Conservation (phyloP, 2,113 vertebrate species). For the Pluvianellus socialis region DNA sequence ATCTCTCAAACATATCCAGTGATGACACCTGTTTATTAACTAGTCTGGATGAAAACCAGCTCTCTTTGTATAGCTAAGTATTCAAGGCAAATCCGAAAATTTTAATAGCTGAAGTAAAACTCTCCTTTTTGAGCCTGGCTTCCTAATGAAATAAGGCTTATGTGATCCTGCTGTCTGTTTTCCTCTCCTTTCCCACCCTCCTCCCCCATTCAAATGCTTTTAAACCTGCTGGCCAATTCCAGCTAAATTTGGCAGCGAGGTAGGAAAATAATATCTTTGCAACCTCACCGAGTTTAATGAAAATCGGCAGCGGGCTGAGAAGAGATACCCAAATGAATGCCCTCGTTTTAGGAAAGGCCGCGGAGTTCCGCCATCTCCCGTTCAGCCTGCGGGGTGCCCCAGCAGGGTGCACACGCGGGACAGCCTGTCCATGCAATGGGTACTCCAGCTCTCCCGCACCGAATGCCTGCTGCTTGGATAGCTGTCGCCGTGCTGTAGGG, state of each 20-base stretch:
- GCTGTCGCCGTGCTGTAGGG: not conserved
- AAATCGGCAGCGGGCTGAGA: not conserved
- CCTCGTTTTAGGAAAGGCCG: not conserved
- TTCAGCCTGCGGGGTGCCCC: not conserved
- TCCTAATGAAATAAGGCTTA: slow-evolving; percentile 39
- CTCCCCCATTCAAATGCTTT: slow-evolving; percentile 31
- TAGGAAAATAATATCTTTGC: slow-evolving; percentile 13
- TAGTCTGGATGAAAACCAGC: not conserved
- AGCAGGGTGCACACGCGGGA: not conserved
- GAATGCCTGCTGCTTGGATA: not conserved
- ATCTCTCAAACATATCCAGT: not conserved
- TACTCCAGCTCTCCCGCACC: not conserved
- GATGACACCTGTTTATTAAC: slow-evolving; percentile 12
- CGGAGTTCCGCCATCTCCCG: not conserved
- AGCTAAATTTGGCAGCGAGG: slow-evolving; percentile 31
- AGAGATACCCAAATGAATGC: not conserved
- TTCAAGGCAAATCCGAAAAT: not conserved
- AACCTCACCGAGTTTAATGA: not conserved
- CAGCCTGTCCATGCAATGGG: not conserved
- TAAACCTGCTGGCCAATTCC: slow-evolving; percentile 53
- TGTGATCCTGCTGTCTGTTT: slow-evolving; percentile 47
- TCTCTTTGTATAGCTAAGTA: not conserved
- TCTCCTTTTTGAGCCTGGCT: not conserved
- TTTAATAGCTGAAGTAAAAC: not conserved
- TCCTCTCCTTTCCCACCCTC: slow-evolving; percentile 40